These are phyloP conservation scores for Taenaris catops DNA, from an alignment of 2,888 invertebrate species.

Conservation along the genomic window DNA sequence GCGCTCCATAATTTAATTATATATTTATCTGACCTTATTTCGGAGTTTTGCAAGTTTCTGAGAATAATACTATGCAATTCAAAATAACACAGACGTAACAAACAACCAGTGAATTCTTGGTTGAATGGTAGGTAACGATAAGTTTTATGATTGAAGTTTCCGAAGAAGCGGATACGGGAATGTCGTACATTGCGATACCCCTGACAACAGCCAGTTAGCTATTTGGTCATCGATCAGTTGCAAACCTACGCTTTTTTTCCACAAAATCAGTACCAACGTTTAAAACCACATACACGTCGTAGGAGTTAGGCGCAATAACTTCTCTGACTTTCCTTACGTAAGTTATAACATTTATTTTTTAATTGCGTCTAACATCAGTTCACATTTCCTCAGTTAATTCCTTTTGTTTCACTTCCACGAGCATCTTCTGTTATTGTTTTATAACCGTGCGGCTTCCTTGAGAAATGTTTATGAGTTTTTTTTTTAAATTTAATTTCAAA, in stretches of 20 bases:
- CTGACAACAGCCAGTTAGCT: slow-evolving; percentile 54
- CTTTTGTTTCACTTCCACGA: slow-evolving; percentile 14
- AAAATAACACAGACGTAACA: no score
- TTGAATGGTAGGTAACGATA: background rate
- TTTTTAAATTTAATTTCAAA: slow-evolving; percentile 14
- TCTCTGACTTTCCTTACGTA: slow-evolving; percentile 7
- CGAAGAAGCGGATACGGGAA: slow-evolving; percentile 39
- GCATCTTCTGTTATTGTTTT: slow-evolving; percentile 25
- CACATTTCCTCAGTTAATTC: slow-evolving; percentile 5
- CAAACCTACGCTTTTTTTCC: slow-evolving; percentile 38
- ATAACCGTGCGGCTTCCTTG: slow-evolving; percentile 41
- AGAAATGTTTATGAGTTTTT: slow-evolving; percentile 30
- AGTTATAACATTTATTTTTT: slow-evolving; percentile 4
- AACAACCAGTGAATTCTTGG: no score
- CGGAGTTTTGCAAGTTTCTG: no score
- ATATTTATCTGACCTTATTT: no score
- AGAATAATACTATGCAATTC: no score
- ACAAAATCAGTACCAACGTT: background rate
- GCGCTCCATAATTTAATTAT: no score
- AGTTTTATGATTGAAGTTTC: slow-evolving; percentile 14
- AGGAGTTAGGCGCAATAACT: no score
- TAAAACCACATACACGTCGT: background rate
- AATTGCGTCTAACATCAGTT: slow-evolving; percentile 7
- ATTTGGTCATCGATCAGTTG: slow-evolving; percentile 56
- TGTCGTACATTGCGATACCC: slow-evolving; percentile 45